Base-by-base conservation (phyloP, 2,888 invertebrate species). In the Auanema freiburgensis region DNA sequence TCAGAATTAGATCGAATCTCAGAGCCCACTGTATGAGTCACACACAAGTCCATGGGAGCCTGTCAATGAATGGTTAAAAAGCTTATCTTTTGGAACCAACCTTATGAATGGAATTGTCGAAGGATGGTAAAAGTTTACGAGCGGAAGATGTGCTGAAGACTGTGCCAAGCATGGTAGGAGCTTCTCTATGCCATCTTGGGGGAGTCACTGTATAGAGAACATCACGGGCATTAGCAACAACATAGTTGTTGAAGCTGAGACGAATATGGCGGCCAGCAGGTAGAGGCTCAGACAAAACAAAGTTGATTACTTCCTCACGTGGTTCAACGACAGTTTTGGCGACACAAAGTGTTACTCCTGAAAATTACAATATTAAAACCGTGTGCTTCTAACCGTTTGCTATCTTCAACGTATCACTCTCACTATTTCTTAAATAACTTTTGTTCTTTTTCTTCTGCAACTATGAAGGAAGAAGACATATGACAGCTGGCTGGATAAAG, bases 291-390 rank as follows among this genome's bases (percentile, higher is more conserved):
- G 51, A 58, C 16, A 63, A 51, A 43, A 63, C n/a, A 16, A 63
- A 53, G 8, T 52, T 58, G 2, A 63, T 16, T 1, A 53, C 23
- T n/a, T 63, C 63, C n/a, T 55, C 56, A n/a, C 40, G 25, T 6
- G 33, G 53, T 25, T 63, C 63, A 6, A 44, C 52, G 12, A 63
- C 58, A 18, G 63, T 41, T 43, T 63, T 63, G 24, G 65, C 18
- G 8, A 73, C 67, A 46, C 73, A 73, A 14, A 73, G 55, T 12
- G 70, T 69, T 54, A 65, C 61, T n/a, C 70, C 73, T 73, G 62
- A 12, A 72, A 69, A 21, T 3, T 10, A 18, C 16, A 46, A 46
- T 46, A 33, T 33, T 33, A 33, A 8, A 33, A 33, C 4, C 33
- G 33, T 33, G 33, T 33, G 8, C 33, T 5, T 5, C 3, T 33